phyloP scores from a whole-genome alignment of 2,888 invertebrate species.

The Zygothrica quintamaculata region DNA sequence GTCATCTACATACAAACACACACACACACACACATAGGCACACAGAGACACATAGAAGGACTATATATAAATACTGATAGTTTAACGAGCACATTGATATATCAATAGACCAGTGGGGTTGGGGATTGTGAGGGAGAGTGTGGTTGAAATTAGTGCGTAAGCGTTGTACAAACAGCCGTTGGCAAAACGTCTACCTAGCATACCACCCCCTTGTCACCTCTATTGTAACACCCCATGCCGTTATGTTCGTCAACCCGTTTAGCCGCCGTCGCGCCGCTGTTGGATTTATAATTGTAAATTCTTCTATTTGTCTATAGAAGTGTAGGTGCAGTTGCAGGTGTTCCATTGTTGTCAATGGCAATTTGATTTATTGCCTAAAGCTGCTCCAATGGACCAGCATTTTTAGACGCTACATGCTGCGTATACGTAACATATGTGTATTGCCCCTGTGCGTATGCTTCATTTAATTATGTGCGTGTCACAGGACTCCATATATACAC shows the following conservation, averaged over 20 bases:
- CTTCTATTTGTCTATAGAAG: conserved; percentile 6
- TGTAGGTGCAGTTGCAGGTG: conserved; percentile 48
- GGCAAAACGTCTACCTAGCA: conserved; percentile 28
- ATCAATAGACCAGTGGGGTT: conserved; percentile 54
- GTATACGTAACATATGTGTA: conserved; percentile 52
- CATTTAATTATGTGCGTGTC: conserved; percentile 57
- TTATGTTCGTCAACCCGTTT: neutral
- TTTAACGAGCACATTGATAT: conserved; percentile 48
- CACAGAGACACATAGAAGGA: neutral
- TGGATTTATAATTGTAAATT: conserved; percentile 39
- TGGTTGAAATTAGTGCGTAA: conserved; percentile 61
- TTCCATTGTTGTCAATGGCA: conserved; percentile 36
- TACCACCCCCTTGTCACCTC: no score
- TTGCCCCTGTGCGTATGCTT: conserved; percentile 34
- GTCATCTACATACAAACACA: conserved; percentile 19
- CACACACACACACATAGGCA: conserved; percentile 10
- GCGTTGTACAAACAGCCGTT: conserved; percentile 39
- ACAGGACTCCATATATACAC: conserved; percentile 7
- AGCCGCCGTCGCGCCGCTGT: neutral
- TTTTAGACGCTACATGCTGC: conserved; percentile 47
- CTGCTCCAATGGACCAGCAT: conserved; percentile 49
- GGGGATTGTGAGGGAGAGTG: no score
- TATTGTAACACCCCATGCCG: no score
- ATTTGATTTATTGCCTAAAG: conserved; percentile 60
- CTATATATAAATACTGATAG: conserved; percentile 29